Percentiles rank a stretch among this genome's conserved stretches.
These are phyloP conservation scores for Cosmia pyralina DNA, from an alignment of 2,888 invertebrate species.

Conservation along the genomic window DNA sequence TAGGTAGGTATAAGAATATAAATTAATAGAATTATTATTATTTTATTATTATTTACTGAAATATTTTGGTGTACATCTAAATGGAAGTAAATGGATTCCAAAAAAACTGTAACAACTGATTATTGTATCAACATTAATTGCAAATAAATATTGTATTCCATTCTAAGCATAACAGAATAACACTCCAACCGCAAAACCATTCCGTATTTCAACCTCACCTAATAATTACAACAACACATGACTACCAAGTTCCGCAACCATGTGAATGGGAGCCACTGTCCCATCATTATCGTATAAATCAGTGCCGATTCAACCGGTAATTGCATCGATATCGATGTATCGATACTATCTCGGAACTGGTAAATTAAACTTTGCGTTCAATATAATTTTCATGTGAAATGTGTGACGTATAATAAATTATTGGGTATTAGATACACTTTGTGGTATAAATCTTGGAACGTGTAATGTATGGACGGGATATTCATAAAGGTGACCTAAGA, in stretches of 20 bases:
- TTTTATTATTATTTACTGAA: too few relatives aligned
- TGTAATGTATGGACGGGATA: constrained; percentile 63
- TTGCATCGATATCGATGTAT: constrained; percentile 70
- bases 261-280: constrained; percentile 70
- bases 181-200: constrained; percentile 62
- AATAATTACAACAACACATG: constrained; percentile 70
- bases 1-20: too few relatives aligned
- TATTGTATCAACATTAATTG: neutral
- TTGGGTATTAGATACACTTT: constrained; percentile 63
- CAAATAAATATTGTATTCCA: neutral
- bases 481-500: constrained; percentile 52
- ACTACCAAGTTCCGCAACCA: constrained; percentile 66
- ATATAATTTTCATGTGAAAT: constrained; percentile 76
- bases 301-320: constrained; percentile 76
- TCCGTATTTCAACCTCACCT: constrained; percentile 62
- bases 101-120: neutral
- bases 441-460: constrained; percentile 63
- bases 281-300: constrained; percentile 88
- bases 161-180: constrained; percentile 50
- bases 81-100: too few relatives aligned
- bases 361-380: constrained; percentile 70
- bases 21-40: neutral
- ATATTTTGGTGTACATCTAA: neutral
- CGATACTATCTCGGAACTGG: constrained; percentile 70
- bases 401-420: constrained; percentile 74